A percentile compares a stretch with the other conserved stretches of the same genome.
Conservation (phyloP, 2,113 vertebrate species). For the Triplophysa dalaica region DNA sequence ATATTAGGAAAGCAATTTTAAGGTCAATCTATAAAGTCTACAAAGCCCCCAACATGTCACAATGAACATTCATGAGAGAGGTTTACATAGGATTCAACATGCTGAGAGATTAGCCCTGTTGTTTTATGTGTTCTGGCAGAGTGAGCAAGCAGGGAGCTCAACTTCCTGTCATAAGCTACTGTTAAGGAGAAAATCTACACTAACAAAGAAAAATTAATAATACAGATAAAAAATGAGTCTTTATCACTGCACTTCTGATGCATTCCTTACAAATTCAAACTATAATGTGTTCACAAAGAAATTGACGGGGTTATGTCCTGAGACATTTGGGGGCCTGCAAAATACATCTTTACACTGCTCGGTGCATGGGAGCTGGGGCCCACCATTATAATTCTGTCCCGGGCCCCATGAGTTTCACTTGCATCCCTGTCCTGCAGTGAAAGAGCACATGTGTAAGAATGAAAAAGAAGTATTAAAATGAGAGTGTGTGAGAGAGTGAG, state of each 20-base stretch:
- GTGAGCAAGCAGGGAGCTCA: not conserved
- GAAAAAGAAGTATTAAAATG: not conserved
- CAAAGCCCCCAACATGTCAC: not conserved
- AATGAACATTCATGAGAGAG: conserved; percentile 1
- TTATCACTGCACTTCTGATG: not conserved
- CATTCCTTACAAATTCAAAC: not conserved
- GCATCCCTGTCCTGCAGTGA: not conserved
- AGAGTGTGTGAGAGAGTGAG: not conserved
- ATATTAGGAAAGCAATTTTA: not conserved
- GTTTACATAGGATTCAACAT: conserved; percentile 23
- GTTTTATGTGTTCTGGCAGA: conserved; percentile 6
- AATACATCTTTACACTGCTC: not conserved
- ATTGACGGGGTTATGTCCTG: too few relatives aligned
- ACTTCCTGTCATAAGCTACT: conserved; percentile 38
- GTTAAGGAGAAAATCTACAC: conserved; percentile 18
- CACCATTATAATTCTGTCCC: too few relatives aligned
- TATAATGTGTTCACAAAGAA: too few relatives aligned
- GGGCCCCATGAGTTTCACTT: too few relatives aligned
- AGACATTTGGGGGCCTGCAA: too few relatives aligned
- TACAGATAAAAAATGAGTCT: conserved; percentile 11
- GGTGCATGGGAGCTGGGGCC: too few relatives aligned
- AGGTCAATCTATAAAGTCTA: not conserved
- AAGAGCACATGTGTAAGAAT: not conserved
- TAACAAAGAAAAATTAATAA: conserved; percentile 36
- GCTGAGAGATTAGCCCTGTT: not conserved